A percentile compares a stretch with the other conserved stretches of the same genome.
These are phyloP conservation scores for Hydrozoanthus tunicans DNA, from an alignment of 64 coral and sea anemone genomes.

Conservation along the genomic window DNA sequence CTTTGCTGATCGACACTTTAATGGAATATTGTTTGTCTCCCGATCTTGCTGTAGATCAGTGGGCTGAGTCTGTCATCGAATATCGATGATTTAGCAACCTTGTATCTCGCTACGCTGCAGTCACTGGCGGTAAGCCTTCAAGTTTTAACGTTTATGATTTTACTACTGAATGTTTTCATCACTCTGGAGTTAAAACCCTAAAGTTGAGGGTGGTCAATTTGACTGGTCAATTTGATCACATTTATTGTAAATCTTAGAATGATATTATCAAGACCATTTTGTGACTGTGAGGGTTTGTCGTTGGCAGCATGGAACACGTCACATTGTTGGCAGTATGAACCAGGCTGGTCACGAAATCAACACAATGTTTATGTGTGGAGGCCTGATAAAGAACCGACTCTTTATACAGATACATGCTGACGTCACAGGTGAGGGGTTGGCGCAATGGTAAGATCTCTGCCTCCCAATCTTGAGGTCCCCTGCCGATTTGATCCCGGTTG, in stretches of 20 bases:
- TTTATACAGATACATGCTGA: conserved; percentile 92
- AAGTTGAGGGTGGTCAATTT: too few species aligned
- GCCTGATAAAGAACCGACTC: conserved; percentile 78
- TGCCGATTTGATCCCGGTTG: too few species aligned
- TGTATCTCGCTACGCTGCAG: conserved; percentile 85
- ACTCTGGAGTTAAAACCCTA: too few species aligned
- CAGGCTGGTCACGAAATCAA: conserved; percentile 72
- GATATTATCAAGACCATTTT: too few species aligned
- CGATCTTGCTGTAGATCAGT: conserved; percentile 29
- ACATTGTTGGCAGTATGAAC: conserved; percentile 87
- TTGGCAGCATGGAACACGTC: conserved; percentile 82
- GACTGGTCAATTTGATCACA: too few species aligned
- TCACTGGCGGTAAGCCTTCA: conserved; percentile 73
- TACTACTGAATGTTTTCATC: too few species aligned
- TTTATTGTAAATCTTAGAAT: too few species aligned
- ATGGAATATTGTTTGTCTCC: not conserved
- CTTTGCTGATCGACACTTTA: not conserved
- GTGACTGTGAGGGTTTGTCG: too few species aligned
- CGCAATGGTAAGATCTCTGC: too few species aligned
- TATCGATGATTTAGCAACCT: conserved; percentile 63
- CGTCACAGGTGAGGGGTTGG: conserved; percentile 69
- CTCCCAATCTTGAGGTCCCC: too few species aligned
- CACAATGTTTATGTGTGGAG: conserved; percentile 92
- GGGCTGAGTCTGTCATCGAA: conserved; percentile 73
- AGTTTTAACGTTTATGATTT: too few species aligned